A percentile compares a stretch with the other conserved stretches of the same genome.
Conservation (phyloP, 30 jellyfish, hydroid and myxozoan species). For the Aurelia aurita region DNA sequence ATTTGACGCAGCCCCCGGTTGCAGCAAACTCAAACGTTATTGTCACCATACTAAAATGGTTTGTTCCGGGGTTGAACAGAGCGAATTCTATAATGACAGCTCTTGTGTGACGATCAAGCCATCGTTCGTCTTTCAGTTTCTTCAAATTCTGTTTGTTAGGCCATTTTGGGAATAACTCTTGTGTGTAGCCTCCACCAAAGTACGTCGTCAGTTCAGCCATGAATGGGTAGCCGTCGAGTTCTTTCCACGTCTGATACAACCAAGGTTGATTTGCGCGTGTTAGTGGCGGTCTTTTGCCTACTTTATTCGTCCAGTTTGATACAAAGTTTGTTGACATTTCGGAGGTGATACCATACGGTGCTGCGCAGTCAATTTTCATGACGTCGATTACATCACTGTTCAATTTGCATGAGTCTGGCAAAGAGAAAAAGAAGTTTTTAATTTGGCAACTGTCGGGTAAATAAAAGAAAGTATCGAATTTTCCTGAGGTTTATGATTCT, state of each 20-base stretch:
- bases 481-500: too few relatives aligned
- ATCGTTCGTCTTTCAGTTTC: slow-evolving; percentile 55
- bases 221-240: slow-evolving; percentile 95
- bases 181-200: slow-evolving; percentile 96
- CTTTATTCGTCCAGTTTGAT: slow-evolving; percentile 77
- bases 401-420: slow-evolving; percentile 80
- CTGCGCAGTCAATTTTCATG: slow-evolving; percentile 83
- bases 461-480: too few relatives aligned
- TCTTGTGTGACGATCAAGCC: slow-evolving; percentile 97
- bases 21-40: slow-evolving; percentile 94
- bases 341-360: slow-evolving; percentile 42
- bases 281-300: slow-evolving; percentile 37
- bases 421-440: not conserved
- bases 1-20: slow-evolving; percentile 93
- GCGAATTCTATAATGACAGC: slow-evolving; percentile 93
- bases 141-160: slow-evolving; percentile 59
- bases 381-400: slow-evolving; percentile 46
- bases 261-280: slow-evolving; percentile 84
- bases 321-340: slow-evolving; percentile 66
- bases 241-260: slow-evolving; percentile 92
- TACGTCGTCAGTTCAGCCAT: slow-evolving; percentile 93
- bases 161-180: slow-evolving; percentile 95
- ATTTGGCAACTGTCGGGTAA: too few relatives aligned
- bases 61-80: slow-evolving; percentile 86
- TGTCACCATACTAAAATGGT: slow-evolving; percentile 86